Evolutionary conservation across 2,113 vertebrate genomes (phyloP).

Genomic region (Mormyrus lacerda): DNA sequence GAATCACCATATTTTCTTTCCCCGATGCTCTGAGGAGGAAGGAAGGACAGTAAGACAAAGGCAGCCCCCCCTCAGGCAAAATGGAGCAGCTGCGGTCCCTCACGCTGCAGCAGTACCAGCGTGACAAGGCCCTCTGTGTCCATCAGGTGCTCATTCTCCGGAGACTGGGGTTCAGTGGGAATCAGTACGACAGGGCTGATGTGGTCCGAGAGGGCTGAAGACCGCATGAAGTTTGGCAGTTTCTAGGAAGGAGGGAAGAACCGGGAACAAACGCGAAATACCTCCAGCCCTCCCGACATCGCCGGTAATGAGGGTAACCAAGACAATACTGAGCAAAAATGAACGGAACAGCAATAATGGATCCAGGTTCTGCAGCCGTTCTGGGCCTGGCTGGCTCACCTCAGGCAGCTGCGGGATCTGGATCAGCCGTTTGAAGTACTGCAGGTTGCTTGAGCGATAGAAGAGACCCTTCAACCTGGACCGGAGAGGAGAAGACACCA

Average conservation of each 20-base stretch:
- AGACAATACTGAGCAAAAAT: not conserved
- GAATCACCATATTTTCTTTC: constrained; percentile 91
- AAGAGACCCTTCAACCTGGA: constrained; percentile 88
- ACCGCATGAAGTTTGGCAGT: constrained; percentile 92
- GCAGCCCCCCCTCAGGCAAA: not conserved
- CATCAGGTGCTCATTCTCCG: constrained; percentile 79
- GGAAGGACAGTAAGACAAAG: not conserved
- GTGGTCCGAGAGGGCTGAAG: constrained; percentile 91
- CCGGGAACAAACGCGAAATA: not conserved
- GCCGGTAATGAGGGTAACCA: not conserved
- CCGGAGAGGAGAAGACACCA: not conserved
- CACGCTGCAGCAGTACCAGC: constrained; percentile 54
- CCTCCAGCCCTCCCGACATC: not conserved
- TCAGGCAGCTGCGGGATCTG: constrained; percentile 97
- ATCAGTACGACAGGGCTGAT: constrained; percentile 97
- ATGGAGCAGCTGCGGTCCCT: not conserved
- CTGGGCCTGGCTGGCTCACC: constrained; percentile 58
- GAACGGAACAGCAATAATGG: not conserved
- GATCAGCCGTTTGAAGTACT: constrained; percentile 95
- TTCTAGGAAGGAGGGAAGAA: constrained; percentile 58
- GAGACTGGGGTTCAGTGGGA: constrained; percentile 79
- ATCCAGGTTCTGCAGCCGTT: not conserved
- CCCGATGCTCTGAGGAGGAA: constrained; percentile 57
- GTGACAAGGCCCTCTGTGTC: constrained; percentile 81
- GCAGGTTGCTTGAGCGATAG: constrained; percentile 95